phyloP scores from a whole-genome alignment of 2,797 vertebrate genomes.

The Leptatherina wallacei region DNA sequence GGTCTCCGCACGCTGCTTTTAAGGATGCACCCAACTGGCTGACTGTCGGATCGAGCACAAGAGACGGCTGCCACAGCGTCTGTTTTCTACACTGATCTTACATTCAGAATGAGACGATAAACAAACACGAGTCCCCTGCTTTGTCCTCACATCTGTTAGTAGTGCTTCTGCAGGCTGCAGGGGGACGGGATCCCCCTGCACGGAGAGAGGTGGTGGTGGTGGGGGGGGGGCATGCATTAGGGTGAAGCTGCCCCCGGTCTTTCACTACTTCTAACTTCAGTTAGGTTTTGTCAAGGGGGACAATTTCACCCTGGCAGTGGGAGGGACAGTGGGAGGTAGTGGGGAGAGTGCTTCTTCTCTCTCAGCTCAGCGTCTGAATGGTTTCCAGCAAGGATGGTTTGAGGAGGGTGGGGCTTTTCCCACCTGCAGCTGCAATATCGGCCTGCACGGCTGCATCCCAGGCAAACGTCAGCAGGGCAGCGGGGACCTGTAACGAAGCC shows the following conservation, averaged over 20 bases:
- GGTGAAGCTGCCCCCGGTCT: slow-evolving; percentile 19
- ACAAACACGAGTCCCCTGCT: background rate
- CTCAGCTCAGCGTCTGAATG: slow-evolving; percentile 86
- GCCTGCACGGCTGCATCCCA: slow-evolving; percentile 90
- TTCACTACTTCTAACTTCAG: slow-evolving; percentile 28
- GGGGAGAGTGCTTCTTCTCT: background rate
- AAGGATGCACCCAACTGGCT: slow-evolving; percentile 10
- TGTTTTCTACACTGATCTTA: slow-evolving; percentile 30
- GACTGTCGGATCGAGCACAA: slow-evolving; percentile 5
- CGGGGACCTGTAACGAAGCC: slow-evolving; percentile 85
- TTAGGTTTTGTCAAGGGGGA: slow-evolving; percentile 43
- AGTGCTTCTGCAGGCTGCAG: slow-evolving; percentile 9
- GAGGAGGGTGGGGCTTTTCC: slow-evolving; percentile 75
- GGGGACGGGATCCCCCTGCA: slow-evolving; percentile 20
- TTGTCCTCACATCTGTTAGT: slow-evolving; percentile 16
- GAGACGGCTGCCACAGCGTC: slow-evolving; percentile 16
- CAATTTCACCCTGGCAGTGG: slow-evolving; percentile 25
- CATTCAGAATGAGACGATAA: slow-evolving; percentile 33
- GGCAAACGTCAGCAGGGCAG: slow-evolving; percentile 88
- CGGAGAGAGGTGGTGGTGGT: background rate
- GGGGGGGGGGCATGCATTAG: background rate
- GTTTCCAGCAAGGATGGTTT: slow-evolving; percentile 83
- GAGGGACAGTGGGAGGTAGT: slow-evolving; percentile 8
- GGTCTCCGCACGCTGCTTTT: slow-evolving; percentile 40
- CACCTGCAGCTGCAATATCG: slow-evolving; percentile 85